Percentiles rank a stretch among this genome's conserved stretches.
Conservation (phyloP, 1,140 invertebrate genomes). For the Octopus sinensis region DNA sequence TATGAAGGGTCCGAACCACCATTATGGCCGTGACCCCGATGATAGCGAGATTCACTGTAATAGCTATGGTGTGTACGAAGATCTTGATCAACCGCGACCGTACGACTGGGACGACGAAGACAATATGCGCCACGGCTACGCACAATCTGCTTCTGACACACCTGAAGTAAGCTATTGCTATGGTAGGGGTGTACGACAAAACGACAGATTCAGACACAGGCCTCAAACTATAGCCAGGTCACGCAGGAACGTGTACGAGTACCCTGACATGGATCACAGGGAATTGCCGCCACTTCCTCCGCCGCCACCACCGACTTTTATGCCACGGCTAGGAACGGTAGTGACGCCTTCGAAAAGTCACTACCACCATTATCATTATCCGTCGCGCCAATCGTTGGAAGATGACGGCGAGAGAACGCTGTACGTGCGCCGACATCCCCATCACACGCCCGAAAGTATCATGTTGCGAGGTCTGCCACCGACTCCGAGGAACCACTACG, state of each 20-base stretch:
- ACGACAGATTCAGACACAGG: constrained; percentile 2
- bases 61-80: constrained; percentile 1
- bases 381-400: background rate
- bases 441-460: background rate
- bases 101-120: background rate
- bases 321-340: background rate
- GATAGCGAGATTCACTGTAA: constrained; percentile 4
- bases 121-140: background rate
- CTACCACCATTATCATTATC: background rate
- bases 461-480: background rate
- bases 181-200: background rate
- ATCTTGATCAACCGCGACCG: background rate
- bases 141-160: background rate
- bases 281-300: background rate
- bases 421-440: background rate
- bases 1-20: background rate
- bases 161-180: background rate
- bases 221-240: background rate
- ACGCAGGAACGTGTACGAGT: background rate
- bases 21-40: background rate
- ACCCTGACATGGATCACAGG: constrained; percentile 7
- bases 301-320: background rate
- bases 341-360: background rate
- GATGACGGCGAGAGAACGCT: background rate
- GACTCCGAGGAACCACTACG: background rate